phyloP scores from a whole-genome alignment of 30 jellyfish, hydroid and myxozoan genomes.

The Hydractinia symbiolongicarpus region DNA sequence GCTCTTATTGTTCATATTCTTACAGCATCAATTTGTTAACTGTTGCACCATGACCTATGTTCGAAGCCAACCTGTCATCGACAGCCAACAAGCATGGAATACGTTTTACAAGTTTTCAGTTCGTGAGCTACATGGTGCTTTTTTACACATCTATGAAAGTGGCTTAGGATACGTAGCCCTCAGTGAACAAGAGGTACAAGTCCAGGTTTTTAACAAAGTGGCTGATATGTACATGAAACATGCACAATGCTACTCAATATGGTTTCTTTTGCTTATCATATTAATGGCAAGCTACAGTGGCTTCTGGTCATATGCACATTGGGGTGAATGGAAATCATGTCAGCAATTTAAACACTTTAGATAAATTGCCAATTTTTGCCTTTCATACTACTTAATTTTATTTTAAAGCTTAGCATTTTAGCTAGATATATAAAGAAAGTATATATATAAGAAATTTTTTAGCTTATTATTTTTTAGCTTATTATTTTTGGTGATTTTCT shows the following conservation, averaged over 20 bases:
- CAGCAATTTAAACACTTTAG: background rate
- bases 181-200: background rate
- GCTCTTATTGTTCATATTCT: background rate
- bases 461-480: too few relatives aligned
- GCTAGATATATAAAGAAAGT: too few relatives aligned
- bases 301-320: background rate
- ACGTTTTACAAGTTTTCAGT: background rate
- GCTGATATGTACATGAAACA: background rate
- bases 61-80: background rate
- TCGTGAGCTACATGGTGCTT: background rate
- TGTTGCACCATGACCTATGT: slow-evolving; percentile 1
- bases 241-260: background rate
- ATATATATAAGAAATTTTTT: too few relatives aligned
- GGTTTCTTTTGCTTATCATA: background rate
- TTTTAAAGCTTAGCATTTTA: too few relatives aligned
- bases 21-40: background rate
- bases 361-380: background rate
- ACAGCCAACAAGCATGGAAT: background rate
- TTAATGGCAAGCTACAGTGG: background rate
- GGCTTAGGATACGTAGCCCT: background rate
- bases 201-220: background rate
- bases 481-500: too few relatives aligned
- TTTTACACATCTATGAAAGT: background rate
- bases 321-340: background rate
- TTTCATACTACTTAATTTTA: too few relatives aligned